phyloP scores from a whole-genome alignment of 2,113 vertebrate species.

The Menura novaehollandiae region DNA sequence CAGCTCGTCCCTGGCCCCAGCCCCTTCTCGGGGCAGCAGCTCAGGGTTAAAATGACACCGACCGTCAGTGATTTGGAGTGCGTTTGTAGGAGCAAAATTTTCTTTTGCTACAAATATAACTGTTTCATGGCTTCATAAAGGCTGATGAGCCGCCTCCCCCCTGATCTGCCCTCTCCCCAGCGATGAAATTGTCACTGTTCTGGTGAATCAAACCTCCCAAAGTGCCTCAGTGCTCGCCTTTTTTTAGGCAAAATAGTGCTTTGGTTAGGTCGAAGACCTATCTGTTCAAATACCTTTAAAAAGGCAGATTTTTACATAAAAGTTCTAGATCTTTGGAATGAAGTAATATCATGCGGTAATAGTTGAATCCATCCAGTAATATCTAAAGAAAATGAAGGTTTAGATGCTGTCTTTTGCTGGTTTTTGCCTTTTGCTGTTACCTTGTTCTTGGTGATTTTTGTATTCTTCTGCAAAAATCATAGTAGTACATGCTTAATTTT shows the following conservation, averaged over 20 bases:
- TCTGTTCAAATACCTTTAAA: neutral
- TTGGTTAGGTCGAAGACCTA: neutral
- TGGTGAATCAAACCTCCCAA: neutral
- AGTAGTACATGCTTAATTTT: neutral
- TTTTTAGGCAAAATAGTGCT: neutral
- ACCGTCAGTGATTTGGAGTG: fast-evolving
- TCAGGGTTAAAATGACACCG: fast-evolving
- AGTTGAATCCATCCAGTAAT: neutral
- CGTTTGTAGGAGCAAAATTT: neutral
- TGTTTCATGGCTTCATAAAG: fast-evolving
- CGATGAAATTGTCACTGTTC: neutral
- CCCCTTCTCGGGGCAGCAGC: neutral
- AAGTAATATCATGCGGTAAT: neutral
- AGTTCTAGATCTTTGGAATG: neutral
- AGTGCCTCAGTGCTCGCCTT: too few species aligned
- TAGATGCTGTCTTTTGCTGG: neutral
- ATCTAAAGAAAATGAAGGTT: neutral
- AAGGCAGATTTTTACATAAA: neutral
- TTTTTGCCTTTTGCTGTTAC: neutral
- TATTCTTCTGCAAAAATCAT: neutral
- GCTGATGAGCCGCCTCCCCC: neutral
- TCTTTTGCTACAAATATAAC: neutral
- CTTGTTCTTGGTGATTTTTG: neutral
- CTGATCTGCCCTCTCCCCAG: neutral
- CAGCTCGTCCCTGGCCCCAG: neutral